These are phyloP conservation scores for Penaeus indicus DNA, from an alignment of 1,140 invertebrate genomes.

Conservation along the genomic window DNA sequence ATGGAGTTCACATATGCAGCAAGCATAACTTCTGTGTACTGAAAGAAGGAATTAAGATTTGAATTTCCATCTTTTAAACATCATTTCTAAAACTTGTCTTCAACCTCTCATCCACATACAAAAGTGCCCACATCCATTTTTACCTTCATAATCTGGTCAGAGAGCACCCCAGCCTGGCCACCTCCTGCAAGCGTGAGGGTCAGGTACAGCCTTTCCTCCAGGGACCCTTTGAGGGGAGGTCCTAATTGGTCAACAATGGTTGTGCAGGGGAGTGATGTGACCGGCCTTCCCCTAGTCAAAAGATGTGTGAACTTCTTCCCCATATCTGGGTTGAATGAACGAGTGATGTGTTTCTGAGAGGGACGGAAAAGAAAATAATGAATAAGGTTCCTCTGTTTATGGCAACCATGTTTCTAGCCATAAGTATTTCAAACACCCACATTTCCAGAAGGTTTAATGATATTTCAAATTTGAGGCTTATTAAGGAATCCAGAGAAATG, in stretches of 20 bases:
- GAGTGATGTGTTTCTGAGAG: slow-evolving; percentile 48
- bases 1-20: slow-evolving; percentile 9
- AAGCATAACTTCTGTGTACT: slow-evolving; percentile 38
- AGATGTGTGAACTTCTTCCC: slow-evolving; percentile 2
- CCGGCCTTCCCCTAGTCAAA: neutral
- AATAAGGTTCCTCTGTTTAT: too few species aligned
- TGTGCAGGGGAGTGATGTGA: neutral
- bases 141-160: slow-evolving; percentile 44
- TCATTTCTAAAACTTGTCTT: too few species aligned
- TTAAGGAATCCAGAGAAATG: too few species aligned
- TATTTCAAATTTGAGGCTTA: too few species aligned
- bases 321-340: slow-evolving; percentile 18
- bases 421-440: too few species aligned
- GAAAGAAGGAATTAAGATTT: slow-evolving; percentile 11
- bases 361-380: neutral
- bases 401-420: too few species aligned
- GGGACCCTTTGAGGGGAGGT: slow-evolving; percentile 34
- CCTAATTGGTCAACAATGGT: slow-evolving; percentile 36
- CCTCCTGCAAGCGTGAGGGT: slow-evolving; percentile 48
- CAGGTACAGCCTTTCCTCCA: slow-evolving; percentile 38
- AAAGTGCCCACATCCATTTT: too few species aligned
- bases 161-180: slow-evolving; percentile 30
- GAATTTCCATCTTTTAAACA: too few species aligned
- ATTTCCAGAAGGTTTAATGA: too few species aligned
- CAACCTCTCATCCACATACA: too few species aligned